Conservation (phyloP, 2,888 invertebrate species). For the Limnephilus rhombicus region DNA sequence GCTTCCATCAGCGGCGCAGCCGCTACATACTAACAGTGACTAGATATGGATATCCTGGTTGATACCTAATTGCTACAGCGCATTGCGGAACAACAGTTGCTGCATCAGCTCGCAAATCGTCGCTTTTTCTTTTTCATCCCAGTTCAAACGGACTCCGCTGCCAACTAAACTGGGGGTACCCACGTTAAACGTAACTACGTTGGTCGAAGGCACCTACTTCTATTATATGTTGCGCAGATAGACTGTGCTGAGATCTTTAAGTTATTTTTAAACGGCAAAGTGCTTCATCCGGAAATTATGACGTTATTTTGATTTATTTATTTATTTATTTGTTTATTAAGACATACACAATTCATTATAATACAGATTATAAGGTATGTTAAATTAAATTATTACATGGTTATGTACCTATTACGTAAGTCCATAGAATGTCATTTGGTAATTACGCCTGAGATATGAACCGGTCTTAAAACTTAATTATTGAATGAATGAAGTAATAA, state of each 20-base stretch:
- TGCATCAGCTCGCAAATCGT: constrained; percentile 24
- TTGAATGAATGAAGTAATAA: no score
- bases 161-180: not conserved
- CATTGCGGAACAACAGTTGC: constrained; percentile 18
- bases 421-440: no score
- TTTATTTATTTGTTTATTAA: no score
- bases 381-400: no score
- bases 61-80: constrained; percentile 5
- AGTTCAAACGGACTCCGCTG: not conserved
- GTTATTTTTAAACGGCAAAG: not conserved
- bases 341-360: no score
- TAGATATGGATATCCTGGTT: constrained; percentile 11
- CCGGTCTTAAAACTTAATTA: no score
- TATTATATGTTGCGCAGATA: not conserved
- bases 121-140: not conserved
- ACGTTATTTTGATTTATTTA: not conserved
- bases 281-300: not conserved
- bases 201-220: not conserved
- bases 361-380: no score
- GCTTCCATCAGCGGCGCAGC: not conserved
- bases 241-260: not conserved
- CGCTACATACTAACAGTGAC: not conserved
- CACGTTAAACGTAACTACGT: not conserved
- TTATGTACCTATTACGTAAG: no score
- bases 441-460: no score